Percentiles rank a stretch among this genome's conserved stretches.
These are phyloP conservation scores for Acropora yongei DNA, from an alignment of 64 coral and sea anemone genomes.

Conservation along the genomic window DNA sequence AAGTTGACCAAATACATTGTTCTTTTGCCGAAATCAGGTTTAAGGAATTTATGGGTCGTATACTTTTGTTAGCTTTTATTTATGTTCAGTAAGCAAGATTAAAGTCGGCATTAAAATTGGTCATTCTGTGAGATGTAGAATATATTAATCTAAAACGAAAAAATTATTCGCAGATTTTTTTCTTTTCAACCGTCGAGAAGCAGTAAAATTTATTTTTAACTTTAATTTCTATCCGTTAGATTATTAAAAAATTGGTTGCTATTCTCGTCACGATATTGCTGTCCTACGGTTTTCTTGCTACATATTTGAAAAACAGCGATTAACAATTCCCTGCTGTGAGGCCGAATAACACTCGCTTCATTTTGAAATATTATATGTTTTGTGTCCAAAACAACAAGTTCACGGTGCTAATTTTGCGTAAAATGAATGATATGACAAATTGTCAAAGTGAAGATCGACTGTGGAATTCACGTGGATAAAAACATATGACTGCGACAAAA, in stretches of 20 bases:
- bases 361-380: background rate
- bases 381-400: background rate
- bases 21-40: background rate
- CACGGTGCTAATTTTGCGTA: background rate
- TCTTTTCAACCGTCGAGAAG: too few species aligned
- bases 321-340: constrained; percentile 15
- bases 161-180: too few species aligned
- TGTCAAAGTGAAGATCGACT: too few species aligned
- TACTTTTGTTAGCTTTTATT: background rate
- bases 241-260: too few species aligned
- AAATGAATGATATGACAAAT: background rate
- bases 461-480: too few species aligned
- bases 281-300: background rate
- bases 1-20: constrained; percentile 7
- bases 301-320: background rate
- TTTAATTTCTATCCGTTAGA: too few species aligned
- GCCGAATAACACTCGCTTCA: background rate
- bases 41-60: background rate
- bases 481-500: too few species aligned
- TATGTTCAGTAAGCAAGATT: constrained; percentile 9
- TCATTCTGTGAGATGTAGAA: background rate
- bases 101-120: constrained; percentile 3
- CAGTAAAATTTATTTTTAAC: too few species aligned
- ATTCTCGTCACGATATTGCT: background rate
- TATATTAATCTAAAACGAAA: background rate